phyloP scores from a whole-genome alignment of 2,888 invertebrate species.

The Seira sanloemensis region DNA sequence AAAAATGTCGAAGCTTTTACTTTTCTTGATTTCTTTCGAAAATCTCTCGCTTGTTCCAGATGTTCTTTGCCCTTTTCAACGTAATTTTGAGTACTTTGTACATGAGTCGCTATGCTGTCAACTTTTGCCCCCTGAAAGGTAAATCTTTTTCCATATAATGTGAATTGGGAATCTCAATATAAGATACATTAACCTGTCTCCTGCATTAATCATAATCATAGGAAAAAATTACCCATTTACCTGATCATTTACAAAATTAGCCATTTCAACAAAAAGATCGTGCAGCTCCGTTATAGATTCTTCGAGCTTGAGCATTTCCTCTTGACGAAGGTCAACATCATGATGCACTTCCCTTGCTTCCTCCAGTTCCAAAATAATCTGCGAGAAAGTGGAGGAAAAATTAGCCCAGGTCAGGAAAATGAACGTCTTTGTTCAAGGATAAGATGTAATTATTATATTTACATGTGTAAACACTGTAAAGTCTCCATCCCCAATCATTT shows the following conservation, averaged over 20 bases:
- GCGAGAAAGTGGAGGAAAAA: neutral
- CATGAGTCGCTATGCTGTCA: conserved; percentile 99
- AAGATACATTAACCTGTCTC: neutral
- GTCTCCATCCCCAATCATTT: conserved; percentile 99
- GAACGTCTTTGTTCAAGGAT: neutral
- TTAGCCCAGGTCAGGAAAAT: neutral
- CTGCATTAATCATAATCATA: neutral
- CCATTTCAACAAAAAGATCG: conserved; percentile 99
- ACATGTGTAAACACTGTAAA: conserved; percentile 98
- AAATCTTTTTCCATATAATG: neutral
- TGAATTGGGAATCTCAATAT: neutral
- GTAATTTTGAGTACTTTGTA: conserved; percentile 99
- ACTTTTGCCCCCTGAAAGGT: conserved; percentile 97
- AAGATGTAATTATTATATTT: neutral
- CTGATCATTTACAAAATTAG: conserved; percentile 99
- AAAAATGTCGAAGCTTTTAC: conserved; percentile 78
- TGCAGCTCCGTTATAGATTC: conserved; percentile 99
- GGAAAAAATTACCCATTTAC: conserved; percentile 77
- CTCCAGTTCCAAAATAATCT: conserved; percentile 99
- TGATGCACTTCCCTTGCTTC: conserved; percentile 99
- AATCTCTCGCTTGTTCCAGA: conserved; percentile 99
- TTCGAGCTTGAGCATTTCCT: conserved; percentile 99
- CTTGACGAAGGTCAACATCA: conserved; percentile 99
- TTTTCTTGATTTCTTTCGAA: conserved; percentile 99
- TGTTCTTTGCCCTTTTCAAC: conserved; percentile 99